phyloP scores from a whole-genome alignment of 2,888 invertebrate species.

The Trichopoda pennipes region DNA sequence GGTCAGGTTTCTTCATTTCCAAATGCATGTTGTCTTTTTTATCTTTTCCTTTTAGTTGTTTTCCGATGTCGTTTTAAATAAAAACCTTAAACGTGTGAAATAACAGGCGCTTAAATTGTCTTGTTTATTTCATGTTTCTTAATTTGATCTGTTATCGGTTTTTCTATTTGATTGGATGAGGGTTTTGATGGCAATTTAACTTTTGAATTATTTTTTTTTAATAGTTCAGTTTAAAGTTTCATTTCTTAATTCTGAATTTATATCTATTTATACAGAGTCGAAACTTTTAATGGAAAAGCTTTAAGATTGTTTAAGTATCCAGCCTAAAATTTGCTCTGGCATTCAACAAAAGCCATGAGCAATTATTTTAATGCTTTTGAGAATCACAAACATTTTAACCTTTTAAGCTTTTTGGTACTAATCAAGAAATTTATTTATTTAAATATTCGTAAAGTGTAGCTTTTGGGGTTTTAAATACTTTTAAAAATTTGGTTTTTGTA shows the following conservation, averaged over 20 bases:
- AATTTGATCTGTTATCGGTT: constrained; percentile 41
- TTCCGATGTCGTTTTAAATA: constrained; percentile 45
- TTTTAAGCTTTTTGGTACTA: too few relatives aligned
- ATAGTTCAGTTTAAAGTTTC: constrained; percentile 13
- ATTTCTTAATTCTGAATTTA: constrained; percentile 28
- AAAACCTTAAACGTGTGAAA: constrained; percentile 51
- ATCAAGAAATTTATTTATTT: too few relatives aligned
- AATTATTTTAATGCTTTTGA: too few relatives aligned
- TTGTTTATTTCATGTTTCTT: constrained; percentile 31
- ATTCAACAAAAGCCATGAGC: too few relatives aligned
- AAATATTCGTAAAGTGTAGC: too few relatives aligned
- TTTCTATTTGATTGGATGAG: background rate
- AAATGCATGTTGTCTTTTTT: constrained; percentile 1
- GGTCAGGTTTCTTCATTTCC: constrained; percentile 43
- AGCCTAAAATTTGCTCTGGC: too few relatives aligned
- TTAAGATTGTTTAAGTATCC: too few relatives aligned
- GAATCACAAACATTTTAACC: too few relatives aligned
- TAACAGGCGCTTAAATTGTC: constrained; percentile 63
- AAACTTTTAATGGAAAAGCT: too few relatives aligned
- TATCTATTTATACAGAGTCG: too few relatives aligned
- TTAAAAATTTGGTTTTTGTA: too few relatives aligned
- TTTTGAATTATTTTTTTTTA: constrained; percentile 28
- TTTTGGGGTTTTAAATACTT: too few relatives aligned
- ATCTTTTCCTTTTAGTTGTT: constrained; percentile 4
- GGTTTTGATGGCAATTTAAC: constrained; percentile 18